Base-by-base conservation (phyloP, 2,113 vertebrate genomes). In the Arothron firmamentum region DNA sequence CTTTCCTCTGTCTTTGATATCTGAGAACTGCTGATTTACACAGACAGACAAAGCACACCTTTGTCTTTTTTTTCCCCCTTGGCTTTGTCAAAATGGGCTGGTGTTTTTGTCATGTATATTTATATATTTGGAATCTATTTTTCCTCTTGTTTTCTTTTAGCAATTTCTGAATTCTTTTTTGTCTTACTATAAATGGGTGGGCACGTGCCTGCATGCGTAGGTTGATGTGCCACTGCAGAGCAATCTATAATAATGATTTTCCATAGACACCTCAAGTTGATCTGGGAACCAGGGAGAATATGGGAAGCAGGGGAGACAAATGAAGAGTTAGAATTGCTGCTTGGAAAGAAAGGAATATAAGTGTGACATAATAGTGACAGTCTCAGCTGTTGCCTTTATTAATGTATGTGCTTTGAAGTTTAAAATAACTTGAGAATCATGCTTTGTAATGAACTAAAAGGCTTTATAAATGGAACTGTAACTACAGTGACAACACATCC, bases 251-350 rank as follows among this genome's bases (percentile, higher is more conserved):
- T 53, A 53, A 53, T 34, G 52, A 53, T 53, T 53, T 53, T 28
- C 25, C 25, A 53, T 53, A 34, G 14, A 53, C 16, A 53, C 52
- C 52, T 53, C 25, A 53, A 53, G 52, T 53, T 53, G 52, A 53
- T 53, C 52, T 53, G 52, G 52, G 52, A 53, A 53, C 6, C 25
- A 34, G 52, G n/a, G n/a, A 34, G 28, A 23, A 34, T 31, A 15
- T 25, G 28, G 23, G 16, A 13, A 34, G 14, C 6, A 53, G 16
- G 18, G 13, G 52, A 17, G 23, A 18, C 0, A 31, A 31, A 17
- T 9, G 3, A 11, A 34, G 49, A 53, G 16, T 8, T 1, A 12
- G 25, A 34, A 53, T 23, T 28, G 6, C 25, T 28, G 25, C 25
- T 28, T 28, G 50, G n/a, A 21, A 19, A 50, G 18, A 15, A 21